Evolutionary conservation across 2,113 vertebrate genomes (phyloP).

Genomic region (Anoura caudifer): DNA sequence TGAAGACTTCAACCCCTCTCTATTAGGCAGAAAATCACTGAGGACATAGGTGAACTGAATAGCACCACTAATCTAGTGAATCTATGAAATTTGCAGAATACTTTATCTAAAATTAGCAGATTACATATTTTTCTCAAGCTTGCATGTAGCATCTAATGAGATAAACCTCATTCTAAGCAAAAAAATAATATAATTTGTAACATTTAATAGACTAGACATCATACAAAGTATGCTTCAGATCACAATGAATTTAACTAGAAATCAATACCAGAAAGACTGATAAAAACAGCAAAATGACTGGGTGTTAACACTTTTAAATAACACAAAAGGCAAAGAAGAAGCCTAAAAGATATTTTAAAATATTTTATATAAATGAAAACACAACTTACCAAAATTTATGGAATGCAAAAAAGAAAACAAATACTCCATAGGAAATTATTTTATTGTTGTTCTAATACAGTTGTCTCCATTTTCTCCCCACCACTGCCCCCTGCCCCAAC

Average conservation of each 20-base stretch:
- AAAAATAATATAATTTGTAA: neutral
- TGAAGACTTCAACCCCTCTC: neutral
- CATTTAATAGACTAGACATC: neutral
- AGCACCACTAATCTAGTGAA: neutral
- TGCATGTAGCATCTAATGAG: neutral
- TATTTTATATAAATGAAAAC: neutral
- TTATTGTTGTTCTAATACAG: no score
- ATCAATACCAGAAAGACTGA: neutral
- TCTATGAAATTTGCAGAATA: neutral
- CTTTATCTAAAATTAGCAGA: neutral
- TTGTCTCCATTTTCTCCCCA: no score
- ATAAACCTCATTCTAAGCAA: neutral
- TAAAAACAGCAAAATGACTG: neutral
- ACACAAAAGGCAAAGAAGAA: neutral
- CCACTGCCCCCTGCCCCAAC: no score
- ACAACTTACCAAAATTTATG: neutral
- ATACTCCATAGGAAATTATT: neutral
- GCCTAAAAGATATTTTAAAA: neutral
- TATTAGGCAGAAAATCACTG: neutral
- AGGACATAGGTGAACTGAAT: neutral
- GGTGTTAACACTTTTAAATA: neutral
- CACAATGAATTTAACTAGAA: neutral
- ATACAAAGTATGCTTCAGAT: neutral
- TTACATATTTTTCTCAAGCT: neutral
- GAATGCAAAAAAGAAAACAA: neutral